Evolutionary conservation across 2,113 vertebrate genomes (phyloP), one percentile per base, ranked within the genome.

Genomic region (Hippocampus mohnikei): DNA sequence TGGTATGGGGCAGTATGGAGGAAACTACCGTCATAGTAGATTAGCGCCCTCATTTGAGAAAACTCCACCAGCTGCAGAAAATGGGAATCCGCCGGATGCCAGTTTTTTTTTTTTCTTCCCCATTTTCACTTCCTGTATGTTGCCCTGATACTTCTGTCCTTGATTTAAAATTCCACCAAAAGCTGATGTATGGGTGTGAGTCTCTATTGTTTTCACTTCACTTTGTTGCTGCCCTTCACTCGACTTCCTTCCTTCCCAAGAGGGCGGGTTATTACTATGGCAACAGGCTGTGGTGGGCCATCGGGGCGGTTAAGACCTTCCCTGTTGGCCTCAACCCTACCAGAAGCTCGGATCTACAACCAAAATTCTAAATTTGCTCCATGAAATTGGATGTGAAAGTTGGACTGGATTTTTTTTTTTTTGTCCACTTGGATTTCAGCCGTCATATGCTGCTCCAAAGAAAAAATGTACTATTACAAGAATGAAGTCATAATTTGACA

Each of bases 221-320:
- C 27, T 46, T n/a, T 66, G 62, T 71, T 6, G 67, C 71, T 50
- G 74, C 60, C 77, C 67, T 78, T 75, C 84, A 78, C 86, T 84
- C 82, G 33, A 37, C 86, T 80, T 76, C 79, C 56, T 80, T 79
- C 78, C 83, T 86, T 78, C 1, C 25, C 70, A 2, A 71, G 23
- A 18, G 27, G 69, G 62, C 5, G 29, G 23, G 70, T 77, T 78
- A 46, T 77, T 78, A 46, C 83, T 70, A 75, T 72, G 74, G 67
- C 20, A 10, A 84, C 42, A 1, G 58, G 7, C 58, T 33, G 27
- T 20, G 15, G 58, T 18, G 27, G 27, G 15, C 1, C 23, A 21
- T 25, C 55, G 27, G 12, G 21, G 52, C 8, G 7, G 21, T 20
- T 9, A 13, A 58, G 27, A 15, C 58, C 15, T 60, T 60, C 58